Base-by-base conservation (phyloP, 2,113 vertebrate genomes). In the Meriones unguiculatus region DNA sequence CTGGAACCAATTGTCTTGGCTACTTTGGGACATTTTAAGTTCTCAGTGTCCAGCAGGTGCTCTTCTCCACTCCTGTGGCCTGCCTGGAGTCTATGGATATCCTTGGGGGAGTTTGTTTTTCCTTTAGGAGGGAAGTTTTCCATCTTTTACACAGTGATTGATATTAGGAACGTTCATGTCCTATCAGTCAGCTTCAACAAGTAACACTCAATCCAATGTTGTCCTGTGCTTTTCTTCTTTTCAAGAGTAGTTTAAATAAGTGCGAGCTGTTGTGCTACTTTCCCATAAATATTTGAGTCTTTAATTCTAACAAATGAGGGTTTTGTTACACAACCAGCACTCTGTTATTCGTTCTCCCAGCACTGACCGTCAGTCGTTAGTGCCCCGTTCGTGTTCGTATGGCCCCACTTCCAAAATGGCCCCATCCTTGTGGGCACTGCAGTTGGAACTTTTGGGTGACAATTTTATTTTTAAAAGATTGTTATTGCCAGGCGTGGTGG, bases 1-100 rank as follows among this genome's bases (percentile, higher is more conserved):
- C 96, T 98, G 97, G 96, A 89, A 78, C 13, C 72, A n/a, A 94
- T 90, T 41, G 70, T 10, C 20, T 13, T 22, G 41, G 67, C 69
- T 52, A 4, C 52, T 82, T 93, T 20, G 24, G 12, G 32, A 28
- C 38, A 4, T 82, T 30, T 2, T 10, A 32, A 64, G 64, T 41
- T 62, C 24, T 12, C 24, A 0, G 72, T 80, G n/a, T 81, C 69
- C 59, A 35, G 35, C 9, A 72, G 64, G 52, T 65, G n/a, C 81
- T 69, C 38, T 25, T 52, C 50, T 77, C 64, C 41, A 30, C 32
- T 28, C 38, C 8, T 0, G 1, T 88, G 82, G 80, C 84, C 89
- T 91, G 69, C 57, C 28, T 4, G 72, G 54, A 89, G 77, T 65
- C 73, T 41, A 28, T 12, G 35, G 70, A 52, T 69, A 64, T 88